These are phyloP conservation scores for Platycheirus albimanus DNA, from an alignment of 2,888 invertebrate species.

Conservation along the genomic window DNA sequence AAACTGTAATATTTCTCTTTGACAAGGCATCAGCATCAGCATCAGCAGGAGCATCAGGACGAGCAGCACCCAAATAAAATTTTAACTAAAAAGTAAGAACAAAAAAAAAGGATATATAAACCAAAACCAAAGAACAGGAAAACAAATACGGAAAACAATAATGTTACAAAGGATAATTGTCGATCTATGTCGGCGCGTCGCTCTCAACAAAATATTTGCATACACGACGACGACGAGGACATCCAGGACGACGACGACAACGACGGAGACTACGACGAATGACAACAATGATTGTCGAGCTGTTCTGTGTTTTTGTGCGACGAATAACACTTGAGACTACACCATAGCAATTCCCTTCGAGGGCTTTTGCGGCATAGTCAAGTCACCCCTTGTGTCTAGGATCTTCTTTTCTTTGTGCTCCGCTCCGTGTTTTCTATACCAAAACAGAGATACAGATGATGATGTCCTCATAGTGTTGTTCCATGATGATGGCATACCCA, in stretches of 20 bases:
- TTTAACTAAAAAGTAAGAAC: conserved; percentile 12
- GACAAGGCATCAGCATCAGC: conserved; percentile 7
- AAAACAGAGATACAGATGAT: conserved; percentile 33
- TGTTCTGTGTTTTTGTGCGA: conserved; percentile 35
- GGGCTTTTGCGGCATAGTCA: conserved; percentile 39
- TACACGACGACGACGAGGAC: conserved; percentile 28
- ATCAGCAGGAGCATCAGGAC: too few species aligned
- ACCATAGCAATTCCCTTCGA: conserved; percentile 34
- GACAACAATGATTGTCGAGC: too few species aligned
- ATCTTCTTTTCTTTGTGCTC: conserved; percentile 11
- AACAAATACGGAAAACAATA: conserved; percentile 69
- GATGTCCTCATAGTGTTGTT: conserved; percentile 38
- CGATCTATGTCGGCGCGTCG: conserved; percentile 61
- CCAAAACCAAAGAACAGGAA: conserved; percentile 45
- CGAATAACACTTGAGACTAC: conserved; percentile 64
- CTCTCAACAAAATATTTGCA: conserved; percentile 61
- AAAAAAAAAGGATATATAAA: conserved; percentile 3
- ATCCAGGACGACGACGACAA: neutral
- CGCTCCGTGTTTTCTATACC: neutral
- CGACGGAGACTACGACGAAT: conserved; percentile 4
- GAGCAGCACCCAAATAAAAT: conserved; percentile 17
- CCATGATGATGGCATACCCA: conserved; percentile 1
- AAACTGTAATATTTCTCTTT: conserved; percentile 54
- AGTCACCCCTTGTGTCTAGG: conserved; percentile 38
- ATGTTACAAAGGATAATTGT: conserved; percentile 71